These are phyloP conservation scores for Mormyrus proboscirostris DNA, from an alignment of 2,797 vertebrate species.

Conservation along the genomic window DNA sequence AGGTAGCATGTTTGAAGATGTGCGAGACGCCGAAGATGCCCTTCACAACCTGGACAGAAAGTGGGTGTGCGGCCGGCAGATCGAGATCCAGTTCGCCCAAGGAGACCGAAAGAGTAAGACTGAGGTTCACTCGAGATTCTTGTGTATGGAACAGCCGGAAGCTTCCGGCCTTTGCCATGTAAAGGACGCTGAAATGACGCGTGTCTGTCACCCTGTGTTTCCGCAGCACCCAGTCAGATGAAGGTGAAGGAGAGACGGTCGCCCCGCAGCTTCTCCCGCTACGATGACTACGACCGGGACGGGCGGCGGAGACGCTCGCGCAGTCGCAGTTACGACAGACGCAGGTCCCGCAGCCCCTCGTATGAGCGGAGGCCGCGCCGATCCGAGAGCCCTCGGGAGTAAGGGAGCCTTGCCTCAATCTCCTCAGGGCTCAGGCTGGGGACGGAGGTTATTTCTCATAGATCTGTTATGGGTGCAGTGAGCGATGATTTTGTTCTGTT, in stretches of 20 bases:
- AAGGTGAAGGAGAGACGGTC: slow-evolving; percentile 84
- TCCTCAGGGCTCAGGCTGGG: not conserved
- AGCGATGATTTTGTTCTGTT: not conserved
- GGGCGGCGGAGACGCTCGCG: slow-evolving; percentile 66
- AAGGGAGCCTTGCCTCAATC: slow-evolving; percentile 38
- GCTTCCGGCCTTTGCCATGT: not conserved
- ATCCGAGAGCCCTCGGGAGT: slow-evolving; percentile 86
- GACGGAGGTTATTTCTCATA: not conserved
- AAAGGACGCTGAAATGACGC: not conserved
- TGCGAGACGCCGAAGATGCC: slow-evolving; percentile 92
- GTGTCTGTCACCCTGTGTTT: not conserved
- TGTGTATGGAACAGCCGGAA: not conserved
- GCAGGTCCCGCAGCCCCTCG: slow-evolving; percentile 79
- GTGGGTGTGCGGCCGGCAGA: slow-evolving; percentile 97
- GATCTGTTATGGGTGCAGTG: not conserved
- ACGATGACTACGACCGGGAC: slow-evolving; percentile 81
- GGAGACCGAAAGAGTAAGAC: slow-evolving; percentile 92
- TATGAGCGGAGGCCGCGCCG: slow-evolving; percentile 77
- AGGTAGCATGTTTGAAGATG: slow-evolving; percentile 89
- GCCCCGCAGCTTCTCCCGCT: slow-evolving; percentile 79
- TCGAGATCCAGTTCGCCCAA: slow-evolving; percentile 98
- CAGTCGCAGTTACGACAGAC: slow-evolving; percentile 83
- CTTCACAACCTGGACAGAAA: slow-evolving; percentile 95
- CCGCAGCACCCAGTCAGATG: slow-evolving; percentile 86
- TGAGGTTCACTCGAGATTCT: not conserved